A percentile compares a stretch with the other conserved stretches of the same genome.
Evolutionary conservation across 2,113 vertebrate genomes (phyloP).

Genomic region (Pachypanchax playfairii): DNA sequence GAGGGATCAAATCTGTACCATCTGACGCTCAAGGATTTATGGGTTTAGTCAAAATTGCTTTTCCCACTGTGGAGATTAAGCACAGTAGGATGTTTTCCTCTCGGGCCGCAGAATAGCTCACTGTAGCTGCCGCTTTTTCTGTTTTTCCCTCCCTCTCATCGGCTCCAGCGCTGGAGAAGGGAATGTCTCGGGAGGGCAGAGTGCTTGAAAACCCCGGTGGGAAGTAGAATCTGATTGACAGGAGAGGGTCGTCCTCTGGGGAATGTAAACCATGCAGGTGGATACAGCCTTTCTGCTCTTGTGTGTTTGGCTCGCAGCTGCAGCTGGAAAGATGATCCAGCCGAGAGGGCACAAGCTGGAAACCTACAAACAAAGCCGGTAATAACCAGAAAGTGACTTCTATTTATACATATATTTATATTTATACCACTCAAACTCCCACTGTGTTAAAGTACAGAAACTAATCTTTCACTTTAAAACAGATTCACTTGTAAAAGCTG

Average conservation of each 20-base stretch:
- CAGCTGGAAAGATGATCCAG: constrained; percentile 64
- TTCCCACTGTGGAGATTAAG: constrained; percentile 84
- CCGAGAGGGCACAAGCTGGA: constrained; percentile 72
- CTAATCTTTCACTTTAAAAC: no score
- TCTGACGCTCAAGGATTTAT: constrained; percentile 85
- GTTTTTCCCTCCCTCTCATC: constrained; percentile 43
- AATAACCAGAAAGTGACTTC: no score
- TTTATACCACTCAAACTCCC: no score
- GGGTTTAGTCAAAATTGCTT: constrained; percentile 86
- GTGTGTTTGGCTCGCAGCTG: constrained; percentile 68
- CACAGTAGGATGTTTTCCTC: constrained; percentile 77
- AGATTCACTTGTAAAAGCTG: background rate
- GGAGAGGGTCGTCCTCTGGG: constrained; percentile 61
- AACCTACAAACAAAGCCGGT: constrained; percentile 80
- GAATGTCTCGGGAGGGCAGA: constrained; percentile 68
- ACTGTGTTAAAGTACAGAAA: no score
- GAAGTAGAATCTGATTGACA: constrained; percentile 70
- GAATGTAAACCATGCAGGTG: constrained; percentile 80
- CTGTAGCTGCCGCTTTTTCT: constrained; percentile 45
- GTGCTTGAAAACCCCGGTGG: constrained; percentile 46
- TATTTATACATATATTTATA: no score
- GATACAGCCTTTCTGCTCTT: constrained; percentile 75
- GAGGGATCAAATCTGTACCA: constrained; percentile 85
- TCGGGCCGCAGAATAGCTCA: constrained; percentile 64
- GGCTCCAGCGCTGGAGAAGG: constrained; percentile 57